Base-by-base conservation (phyloP, 2,797 vertebrate species). In the Silurus lanzhouensis region DNA sequence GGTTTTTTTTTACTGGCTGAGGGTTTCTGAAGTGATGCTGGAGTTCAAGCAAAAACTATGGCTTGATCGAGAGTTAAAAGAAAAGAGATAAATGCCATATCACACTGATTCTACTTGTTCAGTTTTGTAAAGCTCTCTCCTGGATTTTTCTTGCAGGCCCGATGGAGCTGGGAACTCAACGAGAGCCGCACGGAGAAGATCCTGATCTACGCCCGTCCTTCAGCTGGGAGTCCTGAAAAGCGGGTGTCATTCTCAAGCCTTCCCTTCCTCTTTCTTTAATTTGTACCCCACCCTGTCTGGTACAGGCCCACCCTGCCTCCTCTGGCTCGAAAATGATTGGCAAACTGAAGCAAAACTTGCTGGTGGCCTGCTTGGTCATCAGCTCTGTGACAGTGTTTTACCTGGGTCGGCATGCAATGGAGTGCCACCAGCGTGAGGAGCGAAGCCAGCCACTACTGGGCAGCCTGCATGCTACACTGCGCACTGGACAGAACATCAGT, bases 361-460 rank as follows among this genome's bases (percentile, higher is more conserved):
- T 99, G 64, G 90, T 99, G 95, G 97, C 96, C 25, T 98, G 97
- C 84, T 94, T 99, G 95, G 96, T 96, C 90, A 96, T 99, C 92
- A 99, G 98, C 90, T 99, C 97, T 0, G 93, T 96, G 90, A 99
- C 97, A 0, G 97, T 99, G 14, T 98, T 99, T 91, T 99, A 99
- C 89, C 88, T 99, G 91, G 97, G 98, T 83, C 96, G 96, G 44
- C 98, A 99, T 0, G 98, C 98, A 61, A 98, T 99, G 97, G 98
- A 99, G 86, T 99, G 98, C 88, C 98, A 99, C 92, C 97, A 99
- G 83, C 96, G 96, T n/a, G 97, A 97, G 85, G 96, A 97, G 68
- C 97, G 94, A 57, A 92, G 93, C 84, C 96, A 94, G 22, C 94
- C 86, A 14, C 68, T 84, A 84, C 93, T 90, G 13, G 92, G 94